These are phyloP conservation scores for Callithrix jacchus DNA, from an alignment of 2,113 vertebrate species.

Conservation along the genomic window DNA sequence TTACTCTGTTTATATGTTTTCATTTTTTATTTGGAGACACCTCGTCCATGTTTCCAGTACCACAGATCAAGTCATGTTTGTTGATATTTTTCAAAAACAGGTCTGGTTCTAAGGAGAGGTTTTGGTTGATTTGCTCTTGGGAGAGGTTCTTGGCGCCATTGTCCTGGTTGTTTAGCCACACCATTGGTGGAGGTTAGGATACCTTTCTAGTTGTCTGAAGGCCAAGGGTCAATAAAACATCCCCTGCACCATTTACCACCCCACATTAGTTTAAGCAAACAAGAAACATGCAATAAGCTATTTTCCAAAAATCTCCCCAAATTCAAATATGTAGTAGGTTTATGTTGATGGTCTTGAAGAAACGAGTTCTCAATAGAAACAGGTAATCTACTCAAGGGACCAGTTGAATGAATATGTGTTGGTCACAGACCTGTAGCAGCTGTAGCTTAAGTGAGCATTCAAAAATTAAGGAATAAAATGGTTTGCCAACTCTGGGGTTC, in stretches of 20 bases:
- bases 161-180: constrained; percentile 12
- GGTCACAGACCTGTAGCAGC: neutral
- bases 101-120: constrained; percentile 67
- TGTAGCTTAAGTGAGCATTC: neutral
- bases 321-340: neutral
- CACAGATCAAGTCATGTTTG: constrained; percentile 67
- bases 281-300: neutral
- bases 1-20: neutral
- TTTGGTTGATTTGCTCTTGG: constrained; percentile 76
- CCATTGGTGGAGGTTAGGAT: neutral
- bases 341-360: neutral
- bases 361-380: neutral
- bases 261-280: neutral
- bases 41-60: neutral
- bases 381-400: neutral
- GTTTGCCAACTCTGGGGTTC: neutral
- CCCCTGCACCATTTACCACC: neutral
- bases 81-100: constrained; percentile 67
- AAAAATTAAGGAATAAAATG: neutral
- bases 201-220: constrained; percentile 53
- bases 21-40: constrained; percentile 2
- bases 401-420: neutral
- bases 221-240: neutral
- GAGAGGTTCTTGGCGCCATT: constrained; percentile 55
- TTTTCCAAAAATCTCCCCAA: neutral